phyloP scores from a whole-genome alignment of 2,797 vertebrate genomes.

The Anableps anableps region DNA sequence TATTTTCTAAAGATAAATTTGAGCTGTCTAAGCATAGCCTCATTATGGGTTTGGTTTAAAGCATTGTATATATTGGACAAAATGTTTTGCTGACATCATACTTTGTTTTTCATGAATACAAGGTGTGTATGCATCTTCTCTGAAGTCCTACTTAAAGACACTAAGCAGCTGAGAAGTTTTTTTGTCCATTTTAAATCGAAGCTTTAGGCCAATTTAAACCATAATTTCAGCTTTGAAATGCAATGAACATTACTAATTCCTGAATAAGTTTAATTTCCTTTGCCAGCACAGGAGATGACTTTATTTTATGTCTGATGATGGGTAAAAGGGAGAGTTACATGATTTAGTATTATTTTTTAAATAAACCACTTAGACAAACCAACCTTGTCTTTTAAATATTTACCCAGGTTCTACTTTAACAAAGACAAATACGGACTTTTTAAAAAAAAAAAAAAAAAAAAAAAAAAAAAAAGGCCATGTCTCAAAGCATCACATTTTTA shows the following conservation, averaged over 20 bases:
- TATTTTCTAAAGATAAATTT: neutral
- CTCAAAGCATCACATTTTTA: too few species aligned
- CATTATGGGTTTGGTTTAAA: constrained; percentile 1
- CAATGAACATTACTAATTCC: neutral
- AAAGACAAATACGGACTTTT: neutral
- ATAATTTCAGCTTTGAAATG: neutral
- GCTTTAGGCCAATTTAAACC: neutral
- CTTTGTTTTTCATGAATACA: neutral
- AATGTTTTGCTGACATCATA: neutral
- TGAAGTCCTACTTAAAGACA: neutral
- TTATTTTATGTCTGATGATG: neutral
- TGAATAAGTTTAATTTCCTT: neutral
- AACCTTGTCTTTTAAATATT: neutral
- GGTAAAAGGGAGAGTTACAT: neutral
- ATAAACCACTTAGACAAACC: neutral
- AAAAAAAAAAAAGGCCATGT: too few species aligned
- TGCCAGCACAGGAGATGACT: neutral
- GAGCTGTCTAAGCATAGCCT: neutral
- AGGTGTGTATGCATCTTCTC: neutral
- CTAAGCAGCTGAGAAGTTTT: neutral
- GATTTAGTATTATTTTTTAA: neutral
- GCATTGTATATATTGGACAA: neutral
- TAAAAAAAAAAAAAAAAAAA: too few species aligned
- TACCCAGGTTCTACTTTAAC: neutral
- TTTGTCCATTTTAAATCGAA: neutral